Evolutionary conservation across 1,140 invertebrate genomes (phyloP), one percentile per base, ranked within the genome.

Genomic region (Forficula auricularia): DNA sequence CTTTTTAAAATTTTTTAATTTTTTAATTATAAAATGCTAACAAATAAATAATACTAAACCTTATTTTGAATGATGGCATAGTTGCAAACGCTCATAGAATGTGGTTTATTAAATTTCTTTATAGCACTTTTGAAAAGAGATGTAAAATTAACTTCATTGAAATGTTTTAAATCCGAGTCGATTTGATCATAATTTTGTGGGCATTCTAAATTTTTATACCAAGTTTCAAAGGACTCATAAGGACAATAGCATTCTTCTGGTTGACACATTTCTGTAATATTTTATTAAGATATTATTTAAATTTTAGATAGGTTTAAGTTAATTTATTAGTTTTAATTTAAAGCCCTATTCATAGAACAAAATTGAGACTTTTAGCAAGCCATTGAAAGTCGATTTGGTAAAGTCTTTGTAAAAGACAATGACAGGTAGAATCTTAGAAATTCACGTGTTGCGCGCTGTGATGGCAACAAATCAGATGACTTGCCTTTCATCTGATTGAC

Each of bases 241-340:
- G 87, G 86, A 58, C 90, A 96, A 48, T 82, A 62, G 62, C 90
- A 95, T 44, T 82, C 73, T 52, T 92, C 89, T 51, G 82, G 71
- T 54, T 80, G 77, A 19, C 88, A 61, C 30, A 67, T 64, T 47
- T 73, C 78, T 82, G 52, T 42, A 65, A 70, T 44, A 48, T 50
- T 31, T 47, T 35, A 36, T 27, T 27, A 10, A 27, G 4, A 27
- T 27, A 6, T 27, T 27, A 27, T 27, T 6, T 10, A n/a, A n/a
- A n/a, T 4, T 27, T 27, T 4, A 27, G 22, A 27, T 6, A 27
- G 22, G 10, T 27, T 10, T 27, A 6, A 6, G 22, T 27, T 10
- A 27, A 27, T 27, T 27, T 6, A 27, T 27, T 27, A 27, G n/a
- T n/a, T n/a, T n/a, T n/a, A n/a, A n/a, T n/a, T n/a, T n/a, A n/a